Percentiles rank a stretch among this genome's conserved stretches.
Evolutionary conservation across 2,113 vertebrate genomes (phyloP).

Genomic region (Ammodytes dubius): DNA sequence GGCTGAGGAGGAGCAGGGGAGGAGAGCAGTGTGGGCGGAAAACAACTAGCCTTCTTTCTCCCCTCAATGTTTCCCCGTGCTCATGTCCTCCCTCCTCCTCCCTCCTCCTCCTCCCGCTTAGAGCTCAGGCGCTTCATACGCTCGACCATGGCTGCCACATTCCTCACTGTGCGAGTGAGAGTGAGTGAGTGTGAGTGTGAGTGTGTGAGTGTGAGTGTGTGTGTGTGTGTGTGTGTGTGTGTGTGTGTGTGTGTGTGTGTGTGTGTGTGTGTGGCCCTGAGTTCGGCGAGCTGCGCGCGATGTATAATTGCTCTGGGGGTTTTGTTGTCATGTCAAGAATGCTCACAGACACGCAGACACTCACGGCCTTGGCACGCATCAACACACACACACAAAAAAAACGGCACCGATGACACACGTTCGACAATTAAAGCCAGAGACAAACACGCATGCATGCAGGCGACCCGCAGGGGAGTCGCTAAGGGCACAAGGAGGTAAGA

Average conservation of each 20-base stretch:
- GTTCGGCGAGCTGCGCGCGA: constrained; percentile 42
- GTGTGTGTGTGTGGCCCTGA: constrained; percentile 30
- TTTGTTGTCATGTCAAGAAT: constrained; percentile 77
- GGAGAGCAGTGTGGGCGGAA: constrained; percentile 72
- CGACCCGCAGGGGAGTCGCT: constrained; percentile 70
- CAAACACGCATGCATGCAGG: constrained; percentile 61
- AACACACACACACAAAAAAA: constrained; percentile 34
- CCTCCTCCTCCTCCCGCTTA: constrained; percentile 45
- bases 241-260: no score
- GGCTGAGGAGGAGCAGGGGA: constrained; percentile 76
- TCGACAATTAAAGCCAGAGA: constrained; percentile 72
- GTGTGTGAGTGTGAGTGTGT: constrained; percentile 20
- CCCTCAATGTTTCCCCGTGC: constrained; percentile 60
- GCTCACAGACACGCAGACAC: constrained; percentile 63
- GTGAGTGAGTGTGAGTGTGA: constrained; percentile 26
- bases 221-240: constrained; percentile 16
- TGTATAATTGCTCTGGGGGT: constrained; percentile 73
- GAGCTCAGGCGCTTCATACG: constrained; percentile 65
- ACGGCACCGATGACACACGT: constrained; percentile 56
- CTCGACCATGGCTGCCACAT: constrained; percentile 73
- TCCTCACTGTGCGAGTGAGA: constrained; percentile 53
- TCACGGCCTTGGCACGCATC: constrained; percentile 30
- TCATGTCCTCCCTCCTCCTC: constrained; percentile 31
- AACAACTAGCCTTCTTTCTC: constrained; percentile 66
- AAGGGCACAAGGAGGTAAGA: constrained; percentile 75